A percentile compares a stretch with the other conserved stretches of the same genome.
These are phyloP conservation scores for Hycleus phaleratus DNA, from an alignment of 1,140 invertebrate genomes.

Conservation along the genomic window DNA sequence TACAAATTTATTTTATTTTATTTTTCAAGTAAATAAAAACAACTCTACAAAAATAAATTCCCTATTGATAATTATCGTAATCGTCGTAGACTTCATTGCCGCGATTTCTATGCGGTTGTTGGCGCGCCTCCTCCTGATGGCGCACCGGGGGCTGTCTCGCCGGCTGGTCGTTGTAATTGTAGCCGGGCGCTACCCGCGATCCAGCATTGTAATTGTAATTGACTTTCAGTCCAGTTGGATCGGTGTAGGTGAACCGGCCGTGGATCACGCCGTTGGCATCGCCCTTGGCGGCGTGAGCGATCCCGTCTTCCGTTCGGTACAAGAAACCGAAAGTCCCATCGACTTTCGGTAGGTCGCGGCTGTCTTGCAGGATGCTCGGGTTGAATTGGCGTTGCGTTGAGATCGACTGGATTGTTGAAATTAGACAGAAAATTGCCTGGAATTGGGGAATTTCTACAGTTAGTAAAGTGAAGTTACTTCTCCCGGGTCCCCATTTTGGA, in stretches of 20 bases:
- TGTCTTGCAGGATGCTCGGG: constrained; percentile 28
- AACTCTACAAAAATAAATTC: not conserved
- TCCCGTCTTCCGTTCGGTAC: constrained; percentile 39
- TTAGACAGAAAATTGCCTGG: too few species aligned
- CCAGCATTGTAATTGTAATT: constrained; percentile 39
- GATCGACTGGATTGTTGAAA: too few species aligned
- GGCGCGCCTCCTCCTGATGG: not conserved
- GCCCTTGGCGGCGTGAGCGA: constrained; percentile 34
- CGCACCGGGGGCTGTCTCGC: not conserved
- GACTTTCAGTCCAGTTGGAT: constrained; percentile 39
- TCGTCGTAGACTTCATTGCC: constrained; percentile 4
- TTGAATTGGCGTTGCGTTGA: constrained; percentile 11
- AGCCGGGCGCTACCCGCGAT: constrained; percentile 25
- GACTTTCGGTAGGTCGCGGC: constrained; percentile 25
- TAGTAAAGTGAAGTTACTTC: too few species aligned
- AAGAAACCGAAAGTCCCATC: constrained; percentile 35
- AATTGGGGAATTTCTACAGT: too few species aligned
- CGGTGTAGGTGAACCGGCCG: constrained; percentile 37
- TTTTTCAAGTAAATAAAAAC: not conserved
- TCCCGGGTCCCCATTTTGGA: too few species aligned
- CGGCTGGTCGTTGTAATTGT: constrained; percentile 22
- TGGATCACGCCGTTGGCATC: constrained; percentile 33
- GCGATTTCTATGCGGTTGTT: not conserved
- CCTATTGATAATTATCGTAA: not conserved
- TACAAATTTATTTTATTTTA: too few species aligned